These are phyloP conservation scores for Troides aeacus DNA, from an alignment of 2,888 invertebrate genomes.

Conservation along the genomic window DNA sequence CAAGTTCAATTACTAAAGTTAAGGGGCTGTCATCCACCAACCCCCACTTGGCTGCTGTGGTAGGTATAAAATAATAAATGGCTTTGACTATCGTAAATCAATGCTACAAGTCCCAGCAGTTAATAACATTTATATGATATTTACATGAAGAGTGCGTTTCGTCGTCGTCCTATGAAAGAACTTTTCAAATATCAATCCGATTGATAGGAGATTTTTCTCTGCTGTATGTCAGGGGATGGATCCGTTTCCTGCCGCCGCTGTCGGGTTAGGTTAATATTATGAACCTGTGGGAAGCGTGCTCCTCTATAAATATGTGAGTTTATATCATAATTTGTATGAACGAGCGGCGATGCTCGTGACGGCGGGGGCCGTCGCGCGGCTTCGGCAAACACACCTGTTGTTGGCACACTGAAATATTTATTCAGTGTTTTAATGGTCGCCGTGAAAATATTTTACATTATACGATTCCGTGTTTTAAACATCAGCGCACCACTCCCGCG, in stretches of 20 bases:
- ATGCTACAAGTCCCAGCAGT: too few relatives aligned
- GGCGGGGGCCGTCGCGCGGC: background rate
- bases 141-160: too few relatives aligned
- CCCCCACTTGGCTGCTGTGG: too few relatives aligned
- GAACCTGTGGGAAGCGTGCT: constrained; percentile 11
- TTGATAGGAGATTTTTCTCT: background rate
- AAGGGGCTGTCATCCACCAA: too few relatives aligned
- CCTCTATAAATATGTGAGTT: constrained; percentile 18
- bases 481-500: background rate
- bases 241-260: background rate
- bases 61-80: too few relatives aligned
- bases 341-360: constrained; percentile 4
- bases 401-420: constrained; percentile 19
- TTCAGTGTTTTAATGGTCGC: constrained; percentile 18
- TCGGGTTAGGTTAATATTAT: constrained; percentile 3
- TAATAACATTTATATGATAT: too few relatives aligned
- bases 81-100: too few relatives aligned
- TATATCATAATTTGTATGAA: constrained; percentile 20
- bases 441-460: constrained; percentile 13
- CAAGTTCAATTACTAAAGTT: too few relatives aligned
- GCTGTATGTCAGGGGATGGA: constrained; percentile 2
- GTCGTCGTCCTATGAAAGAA: too few relatives aligned
- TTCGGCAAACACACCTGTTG: constrained; percentile 28
- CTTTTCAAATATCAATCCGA: background rate
- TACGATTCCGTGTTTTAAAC: background rate